Conservation (phyloP, 2,797 vertebrate genomes). For the Holocentrus rufus region DNA sequence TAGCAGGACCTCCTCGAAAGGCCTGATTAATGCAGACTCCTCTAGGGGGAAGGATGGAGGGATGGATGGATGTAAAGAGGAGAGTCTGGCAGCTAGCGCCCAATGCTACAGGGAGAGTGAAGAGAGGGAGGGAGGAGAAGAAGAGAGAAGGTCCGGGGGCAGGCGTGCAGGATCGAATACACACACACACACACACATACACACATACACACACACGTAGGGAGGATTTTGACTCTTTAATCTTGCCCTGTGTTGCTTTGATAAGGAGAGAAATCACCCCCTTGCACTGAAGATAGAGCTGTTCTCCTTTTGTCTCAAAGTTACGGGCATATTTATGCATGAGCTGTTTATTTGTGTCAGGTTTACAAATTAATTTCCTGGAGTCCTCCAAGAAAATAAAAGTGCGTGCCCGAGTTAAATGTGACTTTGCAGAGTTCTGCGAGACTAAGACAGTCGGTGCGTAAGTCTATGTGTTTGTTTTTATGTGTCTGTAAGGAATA, state of each 20-base stretch:
- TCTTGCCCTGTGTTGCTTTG: constrained; percentile 82
- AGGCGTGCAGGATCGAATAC: constrained; percentile 69
- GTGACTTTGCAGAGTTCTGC: constrained; percentile 76
- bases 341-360: constrained; percentile 79
- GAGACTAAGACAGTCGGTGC: constrained; percentile 49
- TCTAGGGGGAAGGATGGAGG: constrained; percentile 74
- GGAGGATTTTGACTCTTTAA: constrained; percentile 83
- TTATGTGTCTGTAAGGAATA: constrained; percentile 22
- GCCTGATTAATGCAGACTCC: constrained; percentile 77
- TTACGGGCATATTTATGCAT: constrained; percentile 78
- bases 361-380: constrained; percentile 74
- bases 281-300: constrained; percentile 76
- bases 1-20: constrained; percentile 63
- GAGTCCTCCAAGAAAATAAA: constrained; percentile 63
- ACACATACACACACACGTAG: constrained; percentile 54
- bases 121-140: constrained; percentile 65
- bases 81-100: constrained; percentile 77
- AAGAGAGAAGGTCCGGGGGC: constrained; percentile 77
- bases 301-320: constrained; percentile 79
- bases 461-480: constrained; percentile 48
- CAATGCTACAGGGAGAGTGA: constrained; percentile 76
- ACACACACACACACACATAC: constrained; percentile 43
- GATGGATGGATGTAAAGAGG: constrained; percentile 79
- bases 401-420: constrained; percentile 65
- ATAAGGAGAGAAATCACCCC: constrained; percentile 80